A percentile compares a stretch with the other conserved stretches of the same genome.
phyloP scores from a whole-genome alignment of 1,140 invertebrate species.

The Neomicropteryx cornuta region DNA sequence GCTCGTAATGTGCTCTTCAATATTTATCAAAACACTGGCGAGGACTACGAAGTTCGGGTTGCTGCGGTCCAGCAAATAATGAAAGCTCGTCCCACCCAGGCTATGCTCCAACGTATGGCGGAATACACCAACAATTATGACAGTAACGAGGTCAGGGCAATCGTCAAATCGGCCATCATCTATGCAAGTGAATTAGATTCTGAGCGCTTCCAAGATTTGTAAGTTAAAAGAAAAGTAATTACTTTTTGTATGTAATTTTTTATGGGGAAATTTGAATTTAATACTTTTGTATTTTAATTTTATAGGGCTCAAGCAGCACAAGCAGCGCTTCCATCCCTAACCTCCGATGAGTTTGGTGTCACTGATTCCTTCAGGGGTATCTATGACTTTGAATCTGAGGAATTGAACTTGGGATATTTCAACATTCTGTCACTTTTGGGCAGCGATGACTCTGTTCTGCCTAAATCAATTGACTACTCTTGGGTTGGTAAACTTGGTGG shows the following conservation, averaged over 20 bases:
- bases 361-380: constrained; percentile 39
- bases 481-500: constrained; percentile 31
- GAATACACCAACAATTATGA: constrained; percentile 50
- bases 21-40: constrained; percentile 51
- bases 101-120: constrained; percentile 57
- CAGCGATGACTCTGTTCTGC: constrained; percentile 41
- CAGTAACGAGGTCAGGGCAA: constrained; percentile 47
- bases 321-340: constrained; percentile 41
- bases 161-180: constrained; percentile 46
- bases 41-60: constrained; percentile 49
- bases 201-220: constrained; percentile 31
- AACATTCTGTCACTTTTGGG: constrained; percentile 34
- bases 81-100: constrained; percentile 41
- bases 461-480: constrained; percentile 32
- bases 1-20: constrained; percentile 47
- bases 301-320: constrained; percentile 42
- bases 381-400: constrained; percentile 24
- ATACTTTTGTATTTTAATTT: constrained; percentile 19
- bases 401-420: constrained; percentile 33
- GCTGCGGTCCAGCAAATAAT: constrained; percentile 48
- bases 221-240: constrained; percentile 24
- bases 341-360: constrained; percentile 36
- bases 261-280: too few species aligned
- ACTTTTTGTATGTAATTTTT: too few species aligned
- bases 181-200: constrained; percentile 31